These are phyloP conservation scores for Limnephilus lunatus DNA, from an alignment of 2,888 invertebrate species.

Conservation along the genomic window DNA sequence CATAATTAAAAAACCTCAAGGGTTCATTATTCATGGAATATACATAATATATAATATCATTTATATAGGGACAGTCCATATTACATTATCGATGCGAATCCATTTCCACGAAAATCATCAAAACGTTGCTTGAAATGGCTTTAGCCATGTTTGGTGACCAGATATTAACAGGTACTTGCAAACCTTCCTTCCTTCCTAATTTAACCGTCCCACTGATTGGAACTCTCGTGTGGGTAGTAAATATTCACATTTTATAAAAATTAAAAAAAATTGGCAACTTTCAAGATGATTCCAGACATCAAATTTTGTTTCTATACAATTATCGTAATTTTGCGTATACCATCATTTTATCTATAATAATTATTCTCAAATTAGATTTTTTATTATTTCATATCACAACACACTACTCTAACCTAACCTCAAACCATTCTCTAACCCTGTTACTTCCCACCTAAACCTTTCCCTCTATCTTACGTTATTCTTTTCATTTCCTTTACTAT, in stretches of 20 bases:
- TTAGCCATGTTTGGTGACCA: too few relatives aligned
- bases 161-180: too few relatives aligned
- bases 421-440: neutral
- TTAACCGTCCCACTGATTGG: too few relatives aligned
- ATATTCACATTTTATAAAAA: too few relatives aligned
- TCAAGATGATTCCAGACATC: too few relatives aligned
- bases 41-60: neutral
- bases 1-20: neutral
- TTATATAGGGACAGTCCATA: neutral
- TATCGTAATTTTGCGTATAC: neutral
- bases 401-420: neutral
- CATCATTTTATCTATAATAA: neutral
- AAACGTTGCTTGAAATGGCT: neutral
- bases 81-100: neutral
- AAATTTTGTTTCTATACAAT: too few relatives aligned
- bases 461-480: too few relatives aligned
- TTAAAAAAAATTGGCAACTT: too few relatives aligned
- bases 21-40: neutral
- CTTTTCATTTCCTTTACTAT: too few relatives aligned
- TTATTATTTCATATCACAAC: neutral
- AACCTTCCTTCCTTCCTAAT: too few relatives aligned
- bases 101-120: neutral
- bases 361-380: neutral
- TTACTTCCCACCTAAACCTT: neutral
- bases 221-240: too few relatives aligned